These are phyloP conservation scores for Rhodeus uyekii DNA, from an alignment of 2,797 vertebrate genomes.

Conservation along the genomic window DNA sequence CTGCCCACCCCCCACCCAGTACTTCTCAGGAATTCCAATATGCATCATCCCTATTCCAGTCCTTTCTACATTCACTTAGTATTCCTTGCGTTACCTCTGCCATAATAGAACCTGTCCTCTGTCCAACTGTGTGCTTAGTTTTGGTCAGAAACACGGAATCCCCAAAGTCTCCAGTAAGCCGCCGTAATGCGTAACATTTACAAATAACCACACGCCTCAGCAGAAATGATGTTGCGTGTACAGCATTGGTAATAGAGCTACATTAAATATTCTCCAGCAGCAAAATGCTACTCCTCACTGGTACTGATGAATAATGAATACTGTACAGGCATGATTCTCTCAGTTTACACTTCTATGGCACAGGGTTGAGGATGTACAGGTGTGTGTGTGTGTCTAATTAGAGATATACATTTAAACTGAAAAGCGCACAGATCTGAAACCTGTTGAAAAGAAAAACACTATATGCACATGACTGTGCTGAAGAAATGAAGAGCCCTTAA, in stretches of 20 bases:
- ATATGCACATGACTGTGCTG: neutral
- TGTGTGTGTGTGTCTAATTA: conserved; percentile 3
- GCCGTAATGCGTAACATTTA: conserved; percentile 39
- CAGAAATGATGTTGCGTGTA: conserved; percentile 13
- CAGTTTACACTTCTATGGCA: conserved; percentile 18
- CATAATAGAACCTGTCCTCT: neutral
- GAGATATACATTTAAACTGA: neutral
- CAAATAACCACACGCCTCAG: conserved; percentile 26
- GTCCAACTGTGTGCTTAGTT: neutral
- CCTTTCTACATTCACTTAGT: neutral
- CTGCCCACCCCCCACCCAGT: neutral
- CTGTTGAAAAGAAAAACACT: neutral
- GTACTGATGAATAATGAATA: conserved; percentile 48
- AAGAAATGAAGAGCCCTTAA: neutral
- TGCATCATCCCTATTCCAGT: neutral
- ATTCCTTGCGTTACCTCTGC: neutral
- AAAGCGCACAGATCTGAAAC: neutral
- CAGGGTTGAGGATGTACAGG: neutral
- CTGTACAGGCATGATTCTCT: conserved; percentile 36
- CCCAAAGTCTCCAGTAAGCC: conserved; percentile 2
- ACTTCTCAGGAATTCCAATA: neutral
- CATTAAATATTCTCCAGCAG: conserved; percentile 40
- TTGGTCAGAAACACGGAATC: neutral
- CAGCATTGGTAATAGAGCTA: conserved; percentile 25
- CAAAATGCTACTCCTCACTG: neutral